These are phyloP conservation scores for Charina bottae DNA, from an alignment of 2,113 vertebrate genomes.

Conservation along the genomic window DNA sequence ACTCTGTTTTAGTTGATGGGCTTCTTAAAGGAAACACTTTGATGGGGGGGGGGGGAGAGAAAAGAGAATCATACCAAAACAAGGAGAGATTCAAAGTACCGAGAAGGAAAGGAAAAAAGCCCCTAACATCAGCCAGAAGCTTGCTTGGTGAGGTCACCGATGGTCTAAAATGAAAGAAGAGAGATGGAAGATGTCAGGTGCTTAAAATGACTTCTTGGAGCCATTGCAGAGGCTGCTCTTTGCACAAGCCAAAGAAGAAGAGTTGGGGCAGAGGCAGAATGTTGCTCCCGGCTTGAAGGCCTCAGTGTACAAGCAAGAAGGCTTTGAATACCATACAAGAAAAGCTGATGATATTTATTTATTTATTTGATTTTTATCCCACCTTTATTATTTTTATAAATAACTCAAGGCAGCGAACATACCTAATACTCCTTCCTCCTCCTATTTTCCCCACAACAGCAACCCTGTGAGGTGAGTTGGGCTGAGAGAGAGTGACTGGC, in stretches of 20 bases:
- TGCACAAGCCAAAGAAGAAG: constrained; percentile 44
- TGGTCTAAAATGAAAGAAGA: constrained; percentile 62
- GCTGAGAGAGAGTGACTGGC: too few species aligned
- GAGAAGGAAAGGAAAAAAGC: constrained; percentile 39
- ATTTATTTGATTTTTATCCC: too few species aligned
- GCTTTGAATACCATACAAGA: constrained; percentile 17
- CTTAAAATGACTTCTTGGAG: constrained; percentile 48
- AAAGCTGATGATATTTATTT: constrained; percentile 14
- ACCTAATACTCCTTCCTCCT: too few species aligned
- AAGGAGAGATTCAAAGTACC: constrained; percentile 61
- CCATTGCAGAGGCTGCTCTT: constrained; percentile 14
- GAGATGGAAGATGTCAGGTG: constrained; percentile 64
- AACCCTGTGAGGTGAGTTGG: too few species aligned
- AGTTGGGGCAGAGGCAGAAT: constrained; percentile 39
- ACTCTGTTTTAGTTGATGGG: constrained; percentile 63
- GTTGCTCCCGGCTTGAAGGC: constrained; percentile 55
- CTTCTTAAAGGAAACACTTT: constrained; percentile 64
- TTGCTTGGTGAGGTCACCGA: constrained; percentile 63
- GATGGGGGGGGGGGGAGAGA: constrained; percentile 41
- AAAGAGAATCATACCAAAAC: constrained; percentile 57
- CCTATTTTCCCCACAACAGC: too few species aligned
- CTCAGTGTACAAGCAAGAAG: constrained; percentile 41
- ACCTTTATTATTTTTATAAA: too few species aligned
- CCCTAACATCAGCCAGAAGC: constrained; percentile 61
- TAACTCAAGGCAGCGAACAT: too few species aligned